Base-by-base conservation (phyloP, 2,113 vertebrate genomes). In the Phalacrocorax pelagicus region DNA sequence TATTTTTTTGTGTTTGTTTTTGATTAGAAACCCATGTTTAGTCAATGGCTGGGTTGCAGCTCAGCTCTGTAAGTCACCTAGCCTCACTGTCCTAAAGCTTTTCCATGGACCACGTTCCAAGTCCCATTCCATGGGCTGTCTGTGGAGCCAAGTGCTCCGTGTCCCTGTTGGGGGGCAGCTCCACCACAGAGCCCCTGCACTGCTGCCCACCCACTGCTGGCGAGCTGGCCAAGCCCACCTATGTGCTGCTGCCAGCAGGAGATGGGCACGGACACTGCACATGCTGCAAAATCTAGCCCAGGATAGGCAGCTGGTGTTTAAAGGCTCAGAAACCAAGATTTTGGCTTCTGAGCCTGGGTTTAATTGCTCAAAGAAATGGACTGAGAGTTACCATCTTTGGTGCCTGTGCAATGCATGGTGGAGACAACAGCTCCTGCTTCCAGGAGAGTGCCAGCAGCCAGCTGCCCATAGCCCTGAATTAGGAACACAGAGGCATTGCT, bases 241-340 rank as follows among this genome's bases (percentile, higher is more conserved):
- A 1, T 1, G 9, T 49, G 40, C 36, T 6, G 20, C 58, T 49
- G n/a, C 42, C 3, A 0, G 57, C 30, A 9, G 36, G n/a, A 4
- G 5, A 22, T 3, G 22, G 34, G 47, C 66, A 40, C 30, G 2
- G 42, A 10, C 40, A 12, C 15, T 6, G 10, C 59, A 10, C 34
- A 10, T 2, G 3, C 62, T 44, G 42, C 17, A 20, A 18, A 49
- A 38, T 11, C 18, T 63, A n/a, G 32, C 27, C 57, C 36, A 6
- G 51, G 52, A 34, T 29, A 63, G 26, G 27, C 12, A 2, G 32
- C 36, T 32, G 49, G 19, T 19, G 4, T 63, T 57, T 52, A 34
- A 52, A 52, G 63, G 46, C 15, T n/a, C 9, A 8, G 51, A 34
- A 51, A 34, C 44, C 23, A 46, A 38, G 16, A 20, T 42, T 63